These are phyloP conservation scores for Gibbula magus DNA, from an alignment of 2,888 invertebrate genomes.

Conservation along the genomic window DNA sequence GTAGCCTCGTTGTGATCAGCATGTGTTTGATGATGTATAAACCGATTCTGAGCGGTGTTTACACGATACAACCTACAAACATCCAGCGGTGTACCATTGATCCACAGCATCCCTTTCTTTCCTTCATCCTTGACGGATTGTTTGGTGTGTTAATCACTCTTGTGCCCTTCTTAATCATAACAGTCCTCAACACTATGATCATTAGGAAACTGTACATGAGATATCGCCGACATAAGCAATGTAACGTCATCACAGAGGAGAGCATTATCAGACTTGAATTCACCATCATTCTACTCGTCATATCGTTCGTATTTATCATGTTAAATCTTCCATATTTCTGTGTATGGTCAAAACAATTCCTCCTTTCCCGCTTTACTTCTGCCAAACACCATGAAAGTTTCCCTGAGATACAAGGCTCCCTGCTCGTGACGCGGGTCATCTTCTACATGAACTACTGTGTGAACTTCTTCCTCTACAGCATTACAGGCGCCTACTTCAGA, in stretches of 20 bases:
- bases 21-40: slow-evolving; percentile 62
- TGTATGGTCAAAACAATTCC: slow-evolving; percentile 58
- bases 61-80: slow-evolving; percentile 34
- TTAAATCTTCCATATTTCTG: slow-evolving; percentile 71
- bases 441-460: slow-evolving; percentile 71
- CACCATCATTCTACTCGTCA: slow-evolving; percentile 66
- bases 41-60: slow-evolving; percentile 62
- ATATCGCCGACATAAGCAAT: slow-evolving; percentile 44
- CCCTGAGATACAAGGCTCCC: slow-evolving; percentile 43
- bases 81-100: slow-evolving; percentile 50
- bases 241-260: slow-evolving; percentile 57
- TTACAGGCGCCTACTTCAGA: slow-evolving; percentile 69
- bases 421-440: slow-evolving; percentile 61
- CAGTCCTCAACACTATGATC: slow-evolving; percentile 61
- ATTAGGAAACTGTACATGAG: slow-evolving; percentile 50
- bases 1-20: slow-evolving; percentile 49
- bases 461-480: slow-evolving; percentile 71
- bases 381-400: background rate
- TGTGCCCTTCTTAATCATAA: slow-evolving; percentile 63
- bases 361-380: background rate
- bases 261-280: slow-evolving; percentile 67
- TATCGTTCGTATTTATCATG: slow-evolving; percentile 70
- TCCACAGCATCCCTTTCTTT: slow-evolving; percentile 42
- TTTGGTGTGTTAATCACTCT: slow-evolving; percentile 61
- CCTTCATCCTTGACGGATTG: slow-evolving; percentile 63